These are phyloP conservation scores for Candidula unifasciata DNA, from an alignment of 2,888 invertebrate species.

Conservation along the genomic window DNA sequence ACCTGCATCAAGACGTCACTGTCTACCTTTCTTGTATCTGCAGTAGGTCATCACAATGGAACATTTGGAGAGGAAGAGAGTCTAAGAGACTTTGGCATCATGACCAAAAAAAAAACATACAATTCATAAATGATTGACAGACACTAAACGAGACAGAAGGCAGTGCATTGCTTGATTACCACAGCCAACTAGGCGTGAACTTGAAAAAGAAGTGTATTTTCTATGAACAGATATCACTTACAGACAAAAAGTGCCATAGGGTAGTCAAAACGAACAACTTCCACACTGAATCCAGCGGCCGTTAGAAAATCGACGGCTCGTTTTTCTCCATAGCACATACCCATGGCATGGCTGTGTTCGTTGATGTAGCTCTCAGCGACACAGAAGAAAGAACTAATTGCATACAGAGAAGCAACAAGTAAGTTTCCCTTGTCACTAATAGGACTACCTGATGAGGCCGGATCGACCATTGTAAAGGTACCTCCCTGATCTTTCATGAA, in stretches of 20 bases:
- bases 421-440: constrained; percentile 41
- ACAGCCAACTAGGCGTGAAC: no score
- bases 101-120: no score
- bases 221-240: no score
- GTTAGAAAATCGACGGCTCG: constrained; percentile 22
- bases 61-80: no score
- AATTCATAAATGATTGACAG: no score
- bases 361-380: constrained; percentile 54
- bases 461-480: constrained; percentile 28
- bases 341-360: constrained; percentile 47
- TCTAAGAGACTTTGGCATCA: no score
- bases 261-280: background rate
- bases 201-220: no score
- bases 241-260: constrained; percentile 21
- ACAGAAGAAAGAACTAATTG: constrained; percentile 50
- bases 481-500: constrained; percentile 28
- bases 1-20: no score
- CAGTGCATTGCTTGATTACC: no score
- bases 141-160: no score
- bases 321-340: constrained; percentile 47
- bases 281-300: constrained; percentile 48
- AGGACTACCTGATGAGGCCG: constrained; percentile 35
- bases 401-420: constrained; percentile 36
- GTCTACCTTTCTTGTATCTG: no score
- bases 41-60: no score